These are phyloP conservation scores for Corbicula japonica DNA, from an alignment of 2,888 invertebrate genomes.

Conservation along the genomic window DNA sequence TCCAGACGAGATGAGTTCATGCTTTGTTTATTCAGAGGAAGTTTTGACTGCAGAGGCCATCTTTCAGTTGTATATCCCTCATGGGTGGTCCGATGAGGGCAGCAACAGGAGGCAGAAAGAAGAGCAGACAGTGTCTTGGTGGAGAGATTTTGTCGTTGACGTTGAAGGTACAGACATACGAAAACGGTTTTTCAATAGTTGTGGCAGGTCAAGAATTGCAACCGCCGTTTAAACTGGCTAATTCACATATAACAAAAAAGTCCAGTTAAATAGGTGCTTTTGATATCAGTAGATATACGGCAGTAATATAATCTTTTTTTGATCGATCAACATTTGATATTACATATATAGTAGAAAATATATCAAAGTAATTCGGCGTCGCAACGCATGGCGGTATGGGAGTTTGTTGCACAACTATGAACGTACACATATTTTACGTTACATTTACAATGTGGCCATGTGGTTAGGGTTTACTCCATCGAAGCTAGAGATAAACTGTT, in stretches of 20 bases:
- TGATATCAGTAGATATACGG: not conserved
- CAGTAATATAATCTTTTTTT: too few relatives aligned
- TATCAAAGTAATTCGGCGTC: too few relatives aligned
- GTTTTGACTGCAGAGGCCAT: conserved; percentile 2
- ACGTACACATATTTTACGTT: too few relatives aligned
- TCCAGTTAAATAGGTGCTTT: not conserved
- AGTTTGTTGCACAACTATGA: too few relatives aligned
- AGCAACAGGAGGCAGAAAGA: conserved; percentile 19
- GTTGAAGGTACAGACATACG: conserved; percentile 6
- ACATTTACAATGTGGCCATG: too few relatives aligned
- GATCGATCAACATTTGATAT: too few relatives aligned
- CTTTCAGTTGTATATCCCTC: not conserved
- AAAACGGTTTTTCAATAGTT: not conserved
- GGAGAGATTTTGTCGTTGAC: conserved; percentile 5
- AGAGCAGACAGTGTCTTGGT: conserved; percentile 15
- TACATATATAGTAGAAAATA: too few relatives aligned
- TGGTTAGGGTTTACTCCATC: too few relatives aligned
- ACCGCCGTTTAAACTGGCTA: not conserved
- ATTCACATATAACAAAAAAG: not conserved
- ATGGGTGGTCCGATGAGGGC: not conserved
- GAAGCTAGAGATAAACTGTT: too few relatives aligned
- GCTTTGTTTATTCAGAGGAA: not conserved
- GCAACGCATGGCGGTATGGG: too few relatives aligned
- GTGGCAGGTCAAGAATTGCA: not conserved
- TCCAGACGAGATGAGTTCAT: not conserved